These are phyloP conservation scores for Ifrita kowaldi DNA, from an alignment of 2,113 vertebrate genomes.

Conservation along the genomic window DNA sequence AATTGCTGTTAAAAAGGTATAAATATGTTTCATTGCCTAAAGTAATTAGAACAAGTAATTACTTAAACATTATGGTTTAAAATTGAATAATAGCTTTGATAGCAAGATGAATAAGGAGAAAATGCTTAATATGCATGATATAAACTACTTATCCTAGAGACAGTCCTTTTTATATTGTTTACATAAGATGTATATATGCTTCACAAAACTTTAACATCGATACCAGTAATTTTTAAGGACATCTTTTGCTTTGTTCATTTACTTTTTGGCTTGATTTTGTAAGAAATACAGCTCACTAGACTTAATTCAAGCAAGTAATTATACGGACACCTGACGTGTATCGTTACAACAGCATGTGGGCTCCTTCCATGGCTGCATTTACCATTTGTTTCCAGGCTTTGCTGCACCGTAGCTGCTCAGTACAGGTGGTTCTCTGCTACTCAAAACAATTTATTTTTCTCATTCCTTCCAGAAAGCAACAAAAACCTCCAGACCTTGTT, in stretches of 20 bases:
- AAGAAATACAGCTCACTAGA: not conserved
- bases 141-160: not conserved
- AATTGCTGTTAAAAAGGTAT: slow-evolving; percentile 79
- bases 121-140: slow-evolving; percentile 55
- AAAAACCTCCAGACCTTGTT: not conserved
- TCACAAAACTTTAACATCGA: not conserved
- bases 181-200: not conserved
- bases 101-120: slow-evolving; percentile 62
- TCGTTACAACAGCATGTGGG: not conserved
- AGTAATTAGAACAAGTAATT: slow-evolving; percentile 87
- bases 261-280: not conserved
- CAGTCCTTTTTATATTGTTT: slow-evolving; percentile 42
- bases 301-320: not conserved
- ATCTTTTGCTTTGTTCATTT: not conserved
- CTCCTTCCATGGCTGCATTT: not conserved
- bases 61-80: slow-evolving; percentile 80
- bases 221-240: not conserved
- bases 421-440: not conserved
- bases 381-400: not conserved
- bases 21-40: slow-evolving; percentile 79
- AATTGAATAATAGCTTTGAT: slow-evolving; percentile 76
- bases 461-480: not conserved
- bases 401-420: not conserved
- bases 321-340: not conserved
- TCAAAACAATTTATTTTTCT: not conserved